Percentiles rank a stretch among this genome's conserved stretches.
phyloP scores from a whole-genome alignment of 1,140 invertebrate species.

The Agrypnia vestita region DNA sequence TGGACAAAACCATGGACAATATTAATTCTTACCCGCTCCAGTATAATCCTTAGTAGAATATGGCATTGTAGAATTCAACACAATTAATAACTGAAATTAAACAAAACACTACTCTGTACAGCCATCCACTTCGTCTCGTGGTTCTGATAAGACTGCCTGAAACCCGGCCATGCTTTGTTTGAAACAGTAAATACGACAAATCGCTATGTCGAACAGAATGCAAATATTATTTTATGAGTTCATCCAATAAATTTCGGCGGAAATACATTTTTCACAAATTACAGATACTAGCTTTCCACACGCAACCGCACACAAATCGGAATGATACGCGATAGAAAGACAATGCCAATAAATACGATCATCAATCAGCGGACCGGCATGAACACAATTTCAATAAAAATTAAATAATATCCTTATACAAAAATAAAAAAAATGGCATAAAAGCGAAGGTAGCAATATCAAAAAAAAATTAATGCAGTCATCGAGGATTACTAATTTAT shows the following conservation, averaged over 20 bases:
- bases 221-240: slow-evolving; percentile 48
- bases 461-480: too few relatives aligned
- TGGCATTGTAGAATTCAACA: slow-evolving; percentile 1
- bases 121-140: neutral
- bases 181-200: slow-evolving; percentile 37
- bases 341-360: neutral
- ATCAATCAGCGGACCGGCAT: neutral
- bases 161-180: slow-evolving; percentile 31
- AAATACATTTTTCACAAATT: slow-evolving; percentile 48
- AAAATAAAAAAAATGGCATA: too few relatives aligned
- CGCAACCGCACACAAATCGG: slow-evolving; percentile 11
- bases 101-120: neutral
- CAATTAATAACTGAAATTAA: slow-evolving; percentile 2
- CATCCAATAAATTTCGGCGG: slow-evolving; percentile 46
- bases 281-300: slow-evolving; percentile 42
- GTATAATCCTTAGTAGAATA: slow-evolving; percentile 20
- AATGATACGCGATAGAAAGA: neutral
- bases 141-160: slow-evolving; percentile 28
- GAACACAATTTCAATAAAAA: too few relatives aligned
- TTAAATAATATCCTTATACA: too few relatives aligned
- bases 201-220: slow-evolving; percentile 26
- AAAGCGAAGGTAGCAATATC: too few relatives aligned
- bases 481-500: too few relatives aligned
- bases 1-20: too few relatives aligned
- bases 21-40: slow-evolving; percentile 28